Evolutionary conservation across 1,140 invertebrate genomes (phyloP).

Genomic region (Magallana angulata): DNA sequence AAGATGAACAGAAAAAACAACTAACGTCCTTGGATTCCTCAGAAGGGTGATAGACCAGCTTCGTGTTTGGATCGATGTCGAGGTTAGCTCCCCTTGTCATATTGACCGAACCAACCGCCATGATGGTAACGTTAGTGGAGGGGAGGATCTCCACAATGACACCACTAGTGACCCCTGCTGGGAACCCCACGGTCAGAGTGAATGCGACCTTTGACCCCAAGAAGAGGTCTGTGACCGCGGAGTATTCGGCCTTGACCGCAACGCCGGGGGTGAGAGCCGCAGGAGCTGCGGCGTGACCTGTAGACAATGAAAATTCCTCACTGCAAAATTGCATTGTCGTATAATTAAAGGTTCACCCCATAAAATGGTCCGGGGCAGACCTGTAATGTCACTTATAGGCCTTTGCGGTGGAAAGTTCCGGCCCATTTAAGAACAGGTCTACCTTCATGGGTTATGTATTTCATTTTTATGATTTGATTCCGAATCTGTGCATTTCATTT

Average conservation of each 20-base stretch:
- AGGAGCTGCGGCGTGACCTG: conserved; percentile 36
- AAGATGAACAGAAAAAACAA: not conserved
- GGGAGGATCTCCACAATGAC: conserved; percentile 50
- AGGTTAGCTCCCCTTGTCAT: conserved; percentile 39
- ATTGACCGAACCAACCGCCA: conserved; percentile 38
- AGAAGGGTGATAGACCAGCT: conserved; percentile 3
- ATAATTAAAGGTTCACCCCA: too few relatives aligned
- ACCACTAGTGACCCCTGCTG: conserved; percentile 2
- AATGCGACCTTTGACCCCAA: conserved; percentile 42
- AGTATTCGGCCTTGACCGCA: not conserved
- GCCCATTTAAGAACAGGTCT: too few relatives aligned
- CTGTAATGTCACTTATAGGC: too few relatives aligned
- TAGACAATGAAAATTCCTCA: not conserved
- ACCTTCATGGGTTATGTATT: too few relatives aligned
- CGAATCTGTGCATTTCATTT: too few relatives aligned
- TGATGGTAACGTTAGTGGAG: conserved; percentile 48
- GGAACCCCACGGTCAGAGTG: conserved; percentile 46
- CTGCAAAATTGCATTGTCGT: too few relatives aligned
- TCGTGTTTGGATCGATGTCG: not conserved
- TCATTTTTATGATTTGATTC: too few relatives aligned
- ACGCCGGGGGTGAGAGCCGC: conserved; percentile 30
- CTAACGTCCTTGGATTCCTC: conserved; percentile 8
- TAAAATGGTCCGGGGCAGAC: too few relatives aligned
- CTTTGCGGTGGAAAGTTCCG: too few relatives aligned
- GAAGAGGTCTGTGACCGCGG: conserved; percentile 1